Base-by-base conservation (phyloP, 2,113 vertebrate species). In the Osmerus eperlanus region DNA sequence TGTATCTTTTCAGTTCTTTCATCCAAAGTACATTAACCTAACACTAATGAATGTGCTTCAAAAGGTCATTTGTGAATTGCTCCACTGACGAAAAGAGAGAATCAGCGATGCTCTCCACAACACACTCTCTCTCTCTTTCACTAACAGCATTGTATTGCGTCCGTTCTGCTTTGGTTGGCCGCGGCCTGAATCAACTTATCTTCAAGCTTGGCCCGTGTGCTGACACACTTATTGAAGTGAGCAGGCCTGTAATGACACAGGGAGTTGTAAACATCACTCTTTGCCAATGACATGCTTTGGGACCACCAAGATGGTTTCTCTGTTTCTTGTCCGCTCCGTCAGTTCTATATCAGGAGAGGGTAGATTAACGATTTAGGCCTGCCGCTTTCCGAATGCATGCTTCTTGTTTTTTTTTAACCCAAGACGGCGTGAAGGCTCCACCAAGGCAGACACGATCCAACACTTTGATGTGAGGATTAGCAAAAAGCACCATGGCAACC, bases 71-170 rank as follows among this genome's bases (percentile, higher is more conserved):
- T 52, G 47, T 15, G 3, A 56, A 4, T 2, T 19, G 29, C 1
- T 7, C 41, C 15, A 36, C 58, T 60, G 32, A 36, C 14, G 6
- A 75, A 74, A 62, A 19, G n/a, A 63, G 14, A 16, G 25, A 70
- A 23, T 19, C 14, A 47, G 51, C 12, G 9, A 47, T 47, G 41
- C 41, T 21, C 63, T 47, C 63, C 19, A 11, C n/a, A 36, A 52
- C 69, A 62, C 69, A 52, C 65, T 59, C 56, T 59, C 56, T 59
- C 18, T 11, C 61, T 64, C 54, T 28, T 47, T 59, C 25, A 16
- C 64, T 60, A 67, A 67, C 71, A 73, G 16, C 54, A 21, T 36
- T 65, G 65, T 58, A 65, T 72, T 65, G 21, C 59, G 62, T 67
- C 18, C 23, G 11, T 58, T 67, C 21, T 12, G 36, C 51, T 29